Evolutionary conservation across 2,113 vertebrate species (phyloP).

Genomic region (Brachionichthys hirsutus): DNA sequence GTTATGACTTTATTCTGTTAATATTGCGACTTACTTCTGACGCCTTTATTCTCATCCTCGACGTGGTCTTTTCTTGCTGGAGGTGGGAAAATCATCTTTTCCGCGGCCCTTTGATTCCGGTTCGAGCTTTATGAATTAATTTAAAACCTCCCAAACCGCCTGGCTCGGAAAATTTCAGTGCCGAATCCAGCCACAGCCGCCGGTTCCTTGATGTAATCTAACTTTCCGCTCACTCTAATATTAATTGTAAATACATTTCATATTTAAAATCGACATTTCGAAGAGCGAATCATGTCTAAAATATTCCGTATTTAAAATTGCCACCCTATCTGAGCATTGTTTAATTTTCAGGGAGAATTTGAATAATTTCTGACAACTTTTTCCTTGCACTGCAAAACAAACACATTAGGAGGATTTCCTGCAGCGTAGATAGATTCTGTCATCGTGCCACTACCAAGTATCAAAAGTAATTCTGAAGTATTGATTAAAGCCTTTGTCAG

Average conservation of each 20-base stretch:
- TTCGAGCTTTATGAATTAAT: conserved; percentile 16
- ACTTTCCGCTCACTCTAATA: conserved; percentile 30
- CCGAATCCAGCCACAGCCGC: conserved; percentile 10
- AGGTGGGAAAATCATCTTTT: too few relatives aligned
- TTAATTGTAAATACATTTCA: conserved; percentile 62
- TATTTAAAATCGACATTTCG: conserved; percentile 57
- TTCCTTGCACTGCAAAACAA: conserved; percentile 15
- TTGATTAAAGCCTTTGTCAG: conserved; percentile 32
- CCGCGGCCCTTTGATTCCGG: too few relatives aligned
- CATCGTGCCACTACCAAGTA: conserved; percentile 22
- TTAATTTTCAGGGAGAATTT: background rate
- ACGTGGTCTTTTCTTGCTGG: too few relatives aligned
- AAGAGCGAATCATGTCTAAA: conserved; percentile 34
- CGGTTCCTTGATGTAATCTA: conserved; percentile 52
- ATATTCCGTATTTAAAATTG: conserved; percentile 58
- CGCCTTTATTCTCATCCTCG: too few relatives aligned
- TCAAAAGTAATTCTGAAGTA: conserved; percentile 41
- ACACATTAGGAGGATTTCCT: conserved; percentile 17
- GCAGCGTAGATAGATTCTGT: conserved; percentile 12
- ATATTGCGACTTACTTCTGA: too few relatives aligned
- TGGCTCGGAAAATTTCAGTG: background rate
- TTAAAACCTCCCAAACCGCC: conserved; percentile 24
- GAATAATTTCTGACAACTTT: background rate
- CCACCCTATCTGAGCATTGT: conserved; percentile 28
- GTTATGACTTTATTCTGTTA: too few relatives aligned